Base-by-base conservation (phyloP, 2,797 vertebrate species). In the Rhodeus uyekii region DNA sequence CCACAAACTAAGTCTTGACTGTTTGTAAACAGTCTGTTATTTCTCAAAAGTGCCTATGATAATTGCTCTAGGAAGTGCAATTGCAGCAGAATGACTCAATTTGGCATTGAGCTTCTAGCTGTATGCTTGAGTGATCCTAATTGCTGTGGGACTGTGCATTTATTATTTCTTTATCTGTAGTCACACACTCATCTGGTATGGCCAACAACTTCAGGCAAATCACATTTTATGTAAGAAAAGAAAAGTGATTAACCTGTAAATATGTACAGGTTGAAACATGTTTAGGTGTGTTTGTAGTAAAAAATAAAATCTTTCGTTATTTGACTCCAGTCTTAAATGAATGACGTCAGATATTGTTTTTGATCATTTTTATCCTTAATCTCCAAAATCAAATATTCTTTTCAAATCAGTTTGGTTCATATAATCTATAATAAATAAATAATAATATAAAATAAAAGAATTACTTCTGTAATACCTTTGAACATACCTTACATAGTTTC, bases 1-100 rank as follows among this genome's bases (percentile, higher is more conserved):
- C 86, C 78, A 44, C 88, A 24, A 69, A 75, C 89, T 80, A 87
- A 92, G 92, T 89, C 89, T 71, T 90, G 94, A 91, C 93, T 96
- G 94, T 96, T 96, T 90, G 96, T 96, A 96, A 96, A 96, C 94
- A 95, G 94, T 96, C 95, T 96, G 95, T 93, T 87, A 92, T 96
- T 95, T 95, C 94, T 97, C 95, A 95, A 94, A 93, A 91, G 91
- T 90, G 89, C 93, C 94, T 93, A 77, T 2, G 93, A 95, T 94
- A 93, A 94, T 95, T 93, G 89, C 86, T 89, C 71, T 89, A 94
- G 95, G 94, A 96, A 95, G 95, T 95, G 89, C 95, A 95, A 95
- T 95, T 94, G 95, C 94, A 94, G 88, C 91, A 93, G 95, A 96
- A 95, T 91, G 91, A 92, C 91, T 95, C 95, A 92, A 96, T 96